Evolutionary conservation across 2,113 vertebrate species (phyloP).

Genomic region (Vulpes ferrilata): DNA sequence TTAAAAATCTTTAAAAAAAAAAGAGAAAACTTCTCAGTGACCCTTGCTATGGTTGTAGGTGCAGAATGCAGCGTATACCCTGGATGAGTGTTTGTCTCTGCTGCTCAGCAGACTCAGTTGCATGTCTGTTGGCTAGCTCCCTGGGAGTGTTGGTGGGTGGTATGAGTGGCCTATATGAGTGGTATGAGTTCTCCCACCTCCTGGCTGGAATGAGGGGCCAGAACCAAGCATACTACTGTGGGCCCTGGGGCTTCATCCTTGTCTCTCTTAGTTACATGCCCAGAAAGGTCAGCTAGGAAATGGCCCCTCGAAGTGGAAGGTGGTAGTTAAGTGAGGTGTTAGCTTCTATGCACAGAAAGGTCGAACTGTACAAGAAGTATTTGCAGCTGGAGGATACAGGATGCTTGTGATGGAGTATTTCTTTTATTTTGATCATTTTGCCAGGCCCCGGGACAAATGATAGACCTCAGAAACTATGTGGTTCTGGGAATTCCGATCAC

Average conservation of each 20-base stretch:
- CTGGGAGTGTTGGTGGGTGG: neutral
- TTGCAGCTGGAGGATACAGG: neutral
- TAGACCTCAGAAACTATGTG: neutral
- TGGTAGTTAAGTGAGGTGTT: neutral
- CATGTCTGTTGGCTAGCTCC: neutral
- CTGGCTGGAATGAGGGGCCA: neutral
- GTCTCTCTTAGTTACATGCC: neutral
- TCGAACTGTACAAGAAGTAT: neutral
- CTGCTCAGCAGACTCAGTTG: neutral
- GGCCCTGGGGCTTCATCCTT: neutral
- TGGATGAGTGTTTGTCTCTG: neutral
- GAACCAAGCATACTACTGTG: neutral
- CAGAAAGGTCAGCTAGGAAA: neutral
- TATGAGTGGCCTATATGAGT: neutral
- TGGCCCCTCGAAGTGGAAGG: too few species aligned
- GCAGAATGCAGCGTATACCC: neutral
- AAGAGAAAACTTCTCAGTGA: neutral
- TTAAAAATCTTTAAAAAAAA: too few species aligned
- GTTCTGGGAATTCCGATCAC: neutral
- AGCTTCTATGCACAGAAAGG: neutral
- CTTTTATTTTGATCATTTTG: neutral
- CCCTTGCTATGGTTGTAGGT: neutral
- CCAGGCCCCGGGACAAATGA: neutral
- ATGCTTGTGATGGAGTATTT: neutral
- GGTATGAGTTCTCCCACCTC: neutral